Conservation (phyloP, 2,113 vertebrate species). For the Suricata suricatta region DNA sequence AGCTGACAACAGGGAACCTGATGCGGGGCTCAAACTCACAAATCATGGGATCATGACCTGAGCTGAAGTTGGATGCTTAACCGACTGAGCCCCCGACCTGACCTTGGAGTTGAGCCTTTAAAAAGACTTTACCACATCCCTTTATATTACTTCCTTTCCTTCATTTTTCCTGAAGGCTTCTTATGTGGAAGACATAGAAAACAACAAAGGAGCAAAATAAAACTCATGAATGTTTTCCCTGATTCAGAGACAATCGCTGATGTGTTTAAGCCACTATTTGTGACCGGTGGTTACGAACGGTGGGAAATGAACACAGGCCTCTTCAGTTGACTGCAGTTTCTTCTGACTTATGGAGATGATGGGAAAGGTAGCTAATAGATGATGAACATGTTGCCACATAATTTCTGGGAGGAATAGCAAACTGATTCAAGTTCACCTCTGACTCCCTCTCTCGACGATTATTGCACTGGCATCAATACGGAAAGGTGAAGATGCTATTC, state of each 20-base stretch:
- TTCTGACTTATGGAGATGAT: neutral
- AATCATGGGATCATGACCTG: too few species aligned
- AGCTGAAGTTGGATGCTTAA: too few species aligned
- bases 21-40: too few species aligned
- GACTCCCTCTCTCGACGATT: neutral
- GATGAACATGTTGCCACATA: neutral
- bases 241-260: neutral
- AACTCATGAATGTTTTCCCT: neutral
- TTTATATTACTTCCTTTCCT: neutral
- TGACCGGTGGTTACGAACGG: neutral
- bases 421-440: neutral
- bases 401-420: neutral
- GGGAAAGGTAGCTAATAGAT: neutral
- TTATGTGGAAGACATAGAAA: neutral
- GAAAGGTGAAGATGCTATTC: constrained; percentile 45
- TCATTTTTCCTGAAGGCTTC: neutral
- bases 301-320: neutral
- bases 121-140: neutral
- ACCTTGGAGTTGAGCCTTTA: neutral
- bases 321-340: neutral
- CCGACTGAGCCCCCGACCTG: too few species aligned
- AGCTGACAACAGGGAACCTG: too few species aligned
- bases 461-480: neutral
- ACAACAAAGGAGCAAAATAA: neutral
- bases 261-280: neutral